Base-by-base conservation (phyloP, 2,113 vertebrate species). In the Bambusicola thoracicus region DNA sequence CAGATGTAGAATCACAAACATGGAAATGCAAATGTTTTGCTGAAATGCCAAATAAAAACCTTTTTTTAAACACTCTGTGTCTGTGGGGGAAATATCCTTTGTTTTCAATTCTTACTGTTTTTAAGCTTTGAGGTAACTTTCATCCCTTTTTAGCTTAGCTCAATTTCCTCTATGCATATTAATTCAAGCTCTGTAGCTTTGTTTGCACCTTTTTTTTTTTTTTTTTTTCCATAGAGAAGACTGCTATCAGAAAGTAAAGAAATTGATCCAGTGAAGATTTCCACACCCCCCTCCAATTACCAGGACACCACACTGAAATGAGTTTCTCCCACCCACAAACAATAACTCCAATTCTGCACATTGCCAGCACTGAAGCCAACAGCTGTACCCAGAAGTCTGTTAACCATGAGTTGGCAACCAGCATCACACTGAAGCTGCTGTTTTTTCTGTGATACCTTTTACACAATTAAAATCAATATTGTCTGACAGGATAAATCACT, bases 401-500 rank as follows among this genome's bases (percentile, higher is more conserved):
- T 76, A 65, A 34, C 38, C 20, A 13, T 2, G 17, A 76, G 40
- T 8, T 1, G 7, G 22, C 44, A 59, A 51, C 20, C 0, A 0
- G 19, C 74, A 85, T 79, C 56, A 51, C 1, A 53, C 53, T 53
- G 20, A n/a, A 89, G 75, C 38, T 82, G 48, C 72, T 40, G 17
- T 63, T 80, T 38, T 78, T 56, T 18, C 62, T 58, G 12, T 34
- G 44, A 59, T 55, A 58, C 12, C 25, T 87, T 43, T 59, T 43
- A 58, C n/a, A 80, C 48, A 87, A 68, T 61, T 89, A 41, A 87
- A 85, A 92, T 76, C 63, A 69, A 77, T 73, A 69, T 12, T 56
- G 24, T 9, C 51, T 89, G 85, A 66, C 44, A 69, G 81, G 24
- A 62, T 51, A 79, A 89, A 82, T 49, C 90, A 73, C 3, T 10